These are phyloP conservation scores for Bolborhynchus lineola DNA, from an alignment of 2,113 vertebrate species.

Conservation along the genomic window DNA sequence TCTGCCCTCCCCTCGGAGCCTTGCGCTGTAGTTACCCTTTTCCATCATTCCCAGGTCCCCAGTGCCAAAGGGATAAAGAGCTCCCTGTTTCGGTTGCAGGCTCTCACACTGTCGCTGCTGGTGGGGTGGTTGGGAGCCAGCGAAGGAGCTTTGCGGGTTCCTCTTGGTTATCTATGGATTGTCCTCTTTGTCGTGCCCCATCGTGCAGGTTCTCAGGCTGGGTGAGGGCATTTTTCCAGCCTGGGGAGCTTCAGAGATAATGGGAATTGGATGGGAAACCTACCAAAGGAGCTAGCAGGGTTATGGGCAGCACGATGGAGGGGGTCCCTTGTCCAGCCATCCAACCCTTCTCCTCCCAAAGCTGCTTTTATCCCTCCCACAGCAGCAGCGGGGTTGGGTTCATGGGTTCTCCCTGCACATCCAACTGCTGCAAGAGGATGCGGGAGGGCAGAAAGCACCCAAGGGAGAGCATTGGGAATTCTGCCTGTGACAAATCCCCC, in stretches of 20 bases:
- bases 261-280: background rate
- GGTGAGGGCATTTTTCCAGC: background rate
- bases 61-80: background rate
- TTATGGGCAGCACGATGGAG: background rate
- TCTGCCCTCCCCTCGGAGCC: background rate
- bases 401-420: rapidly evolving
- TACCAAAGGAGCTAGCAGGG: background rate
- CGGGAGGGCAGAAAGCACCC: background rate
- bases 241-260: background rate
- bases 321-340: background rate
- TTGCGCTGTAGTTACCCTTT: background rate
- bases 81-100: background rate
- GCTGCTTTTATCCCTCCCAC: background rate
- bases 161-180: background rate
- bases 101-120: background rate
- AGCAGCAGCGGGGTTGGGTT: background rate
- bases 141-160: background rate
- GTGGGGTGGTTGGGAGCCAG: background rate
- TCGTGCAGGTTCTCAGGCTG: background rate
- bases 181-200: background rate
- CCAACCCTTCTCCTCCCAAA: background rate
- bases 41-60: background rate
- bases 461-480: background rate
- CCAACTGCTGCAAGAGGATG: background rate
- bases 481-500: background rate